These are phyloP conservation scores for Hexactinellida sp. DNA, from an alignment of 37 sponge, comb jelly and placozoan genomes.

Conservation along the genomic window DNA sequence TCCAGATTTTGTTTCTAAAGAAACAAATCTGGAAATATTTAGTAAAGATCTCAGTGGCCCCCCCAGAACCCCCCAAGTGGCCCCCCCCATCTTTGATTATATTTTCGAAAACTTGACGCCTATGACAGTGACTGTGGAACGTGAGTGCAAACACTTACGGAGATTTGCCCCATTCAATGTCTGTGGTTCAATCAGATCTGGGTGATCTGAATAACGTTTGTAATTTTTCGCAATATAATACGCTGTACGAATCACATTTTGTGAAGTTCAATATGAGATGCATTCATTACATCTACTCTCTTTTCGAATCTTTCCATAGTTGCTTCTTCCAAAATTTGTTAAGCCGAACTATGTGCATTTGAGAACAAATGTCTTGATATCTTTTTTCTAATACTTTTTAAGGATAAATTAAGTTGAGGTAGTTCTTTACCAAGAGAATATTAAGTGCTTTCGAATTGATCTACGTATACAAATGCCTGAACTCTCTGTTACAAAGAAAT, in stretches of 20 bases:
- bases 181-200: conserved; percentile 9
- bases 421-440: too few species aligned
- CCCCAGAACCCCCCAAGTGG: too few species aligned
- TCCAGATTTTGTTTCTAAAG: too few species aligned
- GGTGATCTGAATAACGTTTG: conserved; percentile 1
- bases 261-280: neutral
- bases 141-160: conserved; percentile 6
- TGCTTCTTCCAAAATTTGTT: conserved; percentile 17
- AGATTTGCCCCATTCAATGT: conserved; percentile 19
- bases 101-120: too few species aligned
- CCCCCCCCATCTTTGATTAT: too few species aligned
- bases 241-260: conserved; percentile 14
- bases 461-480: too few species aligned
- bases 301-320: neutral
- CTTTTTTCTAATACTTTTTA: conserved; percentile 16
- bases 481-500: too few species aligned
- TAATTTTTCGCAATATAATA: conserved; percentile 14
- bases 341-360: neutral
- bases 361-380: neutral
- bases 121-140: neutral
- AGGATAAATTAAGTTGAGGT: too few species aligned
- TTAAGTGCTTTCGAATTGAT: too few species aligned
- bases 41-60: too few species aligned
- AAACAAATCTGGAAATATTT: too few species aligned
- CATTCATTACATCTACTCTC: neutral